phyloP scores from a whole-genome alignment of 2,888 invertebrate genomes.

The Drosophila melanosoma region DNA sequence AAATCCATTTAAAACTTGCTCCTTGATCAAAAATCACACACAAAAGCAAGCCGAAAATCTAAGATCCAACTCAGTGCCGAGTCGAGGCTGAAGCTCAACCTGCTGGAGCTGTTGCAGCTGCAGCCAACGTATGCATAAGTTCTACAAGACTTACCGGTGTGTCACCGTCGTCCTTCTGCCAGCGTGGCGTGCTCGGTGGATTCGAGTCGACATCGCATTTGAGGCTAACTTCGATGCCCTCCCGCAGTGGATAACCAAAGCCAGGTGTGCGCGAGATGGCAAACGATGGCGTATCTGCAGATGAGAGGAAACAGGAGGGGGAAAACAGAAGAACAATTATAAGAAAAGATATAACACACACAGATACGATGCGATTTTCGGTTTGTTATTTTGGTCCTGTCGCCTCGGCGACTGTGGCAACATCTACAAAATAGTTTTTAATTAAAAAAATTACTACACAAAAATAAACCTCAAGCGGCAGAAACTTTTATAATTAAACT shows the following conservation, averaged over 20 bases:
- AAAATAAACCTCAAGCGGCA: constrained; percentile 47
- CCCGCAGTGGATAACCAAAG: constrained; percentile 94
- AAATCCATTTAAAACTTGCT: constrained; percentile 80
- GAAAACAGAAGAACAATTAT: constrained; percentile 35
- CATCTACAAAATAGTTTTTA: constrained; percentile 78
- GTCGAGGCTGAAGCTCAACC: constrained; percentile 12
- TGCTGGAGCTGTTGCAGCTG: constrained; percentile 1
- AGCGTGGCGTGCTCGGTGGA: constrained; percentile 93
- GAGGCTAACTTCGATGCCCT: constrained; percentile 94
- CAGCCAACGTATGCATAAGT: constrained; percentile 55
- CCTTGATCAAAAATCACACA: constrained; percentile 66
- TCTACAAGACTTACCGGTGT: constrained; percentile 86
- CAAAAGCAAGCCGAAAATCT: constrained; percentile 46
- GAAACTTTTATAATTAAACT: constrained; percentile 80
- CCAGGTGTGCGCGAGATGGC: constrained; percentile 97
- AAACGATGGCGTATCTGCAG: constrained; percentile 95
- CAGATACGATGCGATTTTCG: constrained; percentile 52
- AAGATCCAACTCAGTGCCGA: constrained; percentile 2
- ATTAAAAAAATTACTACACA: constrained; percentile 72
- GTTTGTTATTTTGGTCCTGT: constrained; percentile 50
- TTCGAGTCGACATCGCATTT: constrained; percentile 97
- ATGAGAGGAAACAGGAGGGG: constrained; percentile 21
- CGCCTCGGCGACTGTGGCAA: constrained; percentile 52
- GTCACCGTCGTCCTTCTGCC: constrained; percentile 89
- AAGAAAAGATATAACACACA: constrained; percentile 44